Evolutionary conservation across 2,888 invertebrate genomes (phyloP).

Genomic region (Clivina fossor): DNA sequence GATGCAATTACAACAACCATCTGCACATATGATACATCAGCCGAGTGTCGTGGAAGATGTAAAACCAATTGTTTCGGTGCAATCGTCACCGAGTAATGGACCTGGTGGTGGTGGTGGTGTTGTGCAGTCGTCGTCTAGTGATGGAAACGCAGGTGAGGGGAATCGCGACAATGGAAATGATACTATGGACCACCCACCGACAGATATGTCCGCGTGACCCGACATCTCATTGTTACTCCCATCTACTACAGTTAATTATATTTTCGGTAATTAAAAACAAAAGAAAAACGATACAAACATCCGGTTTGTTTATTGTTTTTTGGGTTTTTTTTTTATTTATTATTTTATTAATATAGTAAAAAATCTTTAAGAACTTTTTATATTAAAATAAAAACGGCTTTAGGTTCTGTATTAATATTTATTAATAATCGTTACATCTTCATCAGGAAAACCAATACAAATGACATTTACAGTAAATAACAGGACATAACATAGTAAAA

Average conservation of each 20-base stretch:
- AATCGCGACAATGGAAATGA: slow-evolving; percentile 51
- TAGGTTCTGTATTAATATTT: too few species aligned
- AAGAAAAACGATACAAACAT: slow-evolving; percentile 9
- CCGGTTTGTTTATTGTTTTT: slow-evolving; percentile 3
- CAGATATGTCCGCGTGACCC: slow-evolving; percentile 8
- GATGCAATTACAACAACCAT: too few species aligned
- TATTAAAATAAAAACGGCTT: too few species aligned
- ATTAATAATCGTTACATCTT: too few species aligned
- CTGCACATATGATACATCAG: too few species aligned
- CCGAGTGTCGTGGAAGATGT: too few species aligned
- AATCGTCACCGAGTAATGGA: slow-evolving; percentile 40
- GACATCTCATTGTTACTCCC: too few species aligned
- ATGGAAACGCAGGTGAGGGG: slow-evolving; percentile 50
- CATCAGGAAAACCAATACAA: too few species aligned
- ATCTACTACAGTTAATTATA: slow-evolving; percentile 46
- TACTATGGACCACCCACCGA: slow-evolving; percentile 49
- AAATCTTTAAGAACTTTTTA: too few species aligned
- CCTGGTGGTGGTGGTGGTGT: slow-evolving; percentile 39
- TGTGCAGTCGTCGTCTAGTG: slow-evolving; percentile 40
- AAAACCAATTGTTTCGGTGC: too few species aligned
- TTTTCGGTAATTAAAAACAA: slow-evolving; percentile 49
- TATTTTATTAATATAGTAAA: slow-evolving; percentile 10
- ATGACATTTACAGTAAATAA: too few species aligned
- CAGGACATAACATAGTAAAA: too few species aligned
- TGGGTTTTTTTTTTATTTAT: slow-evolving; percentile 37